Evolutionary conservation across 1,140 invertebrate genomes (phyloP).

Genomic region (Acromyrmex heyeri): DNA sequence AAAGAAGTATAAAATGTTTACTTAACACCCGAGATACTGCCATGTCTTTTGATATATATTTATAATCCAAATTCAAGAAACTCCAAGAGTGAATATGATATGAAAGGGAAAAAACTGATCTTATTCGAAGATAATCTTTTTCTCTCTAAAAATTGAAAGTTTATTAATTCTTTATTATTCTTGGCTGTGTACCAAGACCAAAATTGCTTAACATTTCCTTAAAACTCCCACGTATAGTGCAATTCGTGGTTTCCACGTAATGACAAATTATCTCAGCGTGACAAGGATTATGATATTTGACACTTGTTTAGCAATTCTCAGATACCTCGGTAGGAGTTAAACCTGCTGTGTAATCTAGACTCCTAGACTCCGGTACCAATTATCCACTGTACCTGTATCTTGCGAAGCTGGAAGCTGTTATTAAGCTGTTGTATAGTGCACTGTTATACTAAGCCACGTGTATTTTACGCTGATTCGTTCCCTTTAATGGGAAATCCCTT

Average conservation of each 20-base stretch:
- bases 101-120: not conserved
- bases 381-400: constrained; percentile 12
- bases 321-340: not conserved
- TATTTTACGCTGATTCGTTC: constrained; percentile 33
- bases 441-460: not conserved
- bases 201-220: not conserved
- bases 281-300: not conserved
- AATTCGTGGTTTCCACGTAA: not conserved
- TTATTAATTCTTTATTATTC: not conserved
- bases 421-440: constrained; percentile 14
- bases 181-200: too few relatives aligned
- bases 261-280: constrained; percentile 27
- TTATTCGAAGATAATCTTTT: not conserved
- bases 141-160: not conserved
- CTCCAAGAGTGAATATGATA: not conserved
- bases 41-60: too few relatives aligned
- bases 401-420: not conserved
- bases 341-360: not conserved
- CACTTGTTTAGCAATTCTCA: constrained; percentile 27
- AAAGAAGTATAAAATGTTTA: too few relatives aligned
- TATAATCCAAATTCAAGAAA: not conserved
- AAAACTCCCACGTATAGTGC: not conserved
- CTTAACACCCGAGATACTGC: too few relatives aligned
- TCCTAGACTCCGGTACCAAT: not conserved
- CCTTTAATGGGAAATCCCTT: constrained; percentile 15